phyloP scores from a whole-genome alignment of 2,113 vertebrate genomes.

The Enhydra lutris region DNA sequence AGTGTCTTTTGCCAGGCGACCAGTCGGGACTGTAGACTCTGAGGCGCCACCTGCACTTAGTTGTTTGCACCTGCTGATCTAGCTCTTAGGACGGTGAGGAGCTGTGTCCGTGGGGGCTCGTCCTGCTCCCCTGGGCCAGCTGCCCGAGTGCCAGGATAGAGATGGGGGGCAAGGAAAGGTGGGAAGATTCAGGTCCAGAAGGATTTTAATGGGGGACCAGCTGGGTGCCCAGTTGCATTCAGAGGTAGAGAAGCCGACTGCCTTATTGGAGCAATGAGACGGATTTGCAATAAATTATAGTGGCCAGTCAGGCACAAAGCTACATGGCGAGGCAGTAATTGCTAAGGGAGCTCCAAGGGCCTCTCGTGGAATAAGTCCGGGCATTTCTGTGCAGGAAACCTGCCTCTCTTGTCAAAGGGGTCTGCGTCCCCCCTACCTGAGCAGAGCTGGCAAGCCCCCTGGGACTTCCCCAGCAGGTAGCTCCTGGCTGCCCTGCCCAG shows the following conservation, averaged over 20 bases:
- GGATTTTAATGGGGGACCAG: slow-evolving; percentile 8
- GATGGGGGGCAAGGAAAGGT: neutral
- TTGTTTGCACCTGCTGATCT: neutral
- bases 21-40: neutral
- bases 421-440: neutral
- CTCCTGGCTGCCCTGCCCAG: neutral
- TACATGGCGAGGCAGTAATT: neutral
- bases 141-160: neutral
- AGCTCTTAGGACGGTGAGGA: neutral
- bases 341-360: neutral
- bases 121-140: neutral
- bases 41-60: neutral
- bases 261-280: neutral
- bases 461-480: neutral
- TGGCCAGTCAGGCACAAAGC: neutral
- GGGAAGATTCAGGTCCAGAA: neutral
- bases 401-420: neutral
- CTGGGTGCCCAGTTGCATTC: neutral
- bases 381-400: neutral
- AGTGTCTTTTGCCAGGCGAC: neutral
- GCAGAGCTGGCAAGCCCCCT: neutral
- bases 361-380: neutral
- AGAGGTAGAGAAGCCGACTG: neutral
- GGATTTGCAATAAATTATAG: slow-evolving; percentile 27
- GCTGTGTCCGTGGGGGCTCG: neutral